phyloP scores from a whole-genome alignment of 2,888 invertebrate genomes.

The Drosophila differens region DNA sequence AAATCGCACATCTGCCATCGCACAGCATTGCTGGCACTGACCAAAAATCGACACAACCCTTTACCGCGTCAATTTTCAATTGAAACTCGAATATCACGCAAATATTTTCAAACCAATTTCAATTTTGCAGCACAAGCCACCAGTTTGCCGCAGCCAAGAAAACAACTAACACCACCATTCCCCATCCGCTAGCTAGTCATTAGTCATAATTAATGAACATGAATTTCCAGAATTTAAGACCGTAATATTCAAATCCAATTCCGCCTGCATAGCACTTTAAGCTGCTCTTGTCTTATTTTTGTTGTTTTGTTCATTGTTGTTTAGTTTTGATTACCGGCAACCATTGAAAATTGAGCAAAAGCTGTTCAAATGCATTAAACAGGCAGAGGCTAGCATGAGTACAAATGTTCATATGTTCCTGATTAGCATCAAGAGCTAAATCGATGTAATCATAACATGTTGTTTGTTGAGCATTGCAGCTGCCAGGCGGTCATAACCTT shows the following conservation, averaged over 20 bases:
- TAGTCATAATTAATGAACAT: slow-evolving; percentile 74
- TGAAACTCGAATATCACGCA: slow-evolving; percentile 74
- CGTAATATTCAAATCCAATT: slow-evolving; percentile 41
- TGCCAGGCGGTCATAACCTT: slow-evolving; percentile 24
- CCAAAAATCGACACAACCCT: slow-evolving; percentile 35
- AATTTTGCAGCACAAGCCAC: slow-evolving; percentile 65
- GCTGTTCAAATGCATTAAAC: not conserved
- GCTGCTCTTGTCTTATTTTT: slow-evolving; percentile 14
- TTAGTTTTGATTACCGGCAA: not conserved
- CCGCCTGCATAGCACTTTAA: slow-evolving; percentile 38
- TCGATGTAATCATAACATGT: not conserved
- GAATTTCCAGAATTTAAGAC: slow-evolving; percentile 56
- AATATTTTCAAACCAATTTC: slow-evolving; percentile 76
- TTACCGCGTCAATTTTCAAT: slow-evolving; percentile 68
- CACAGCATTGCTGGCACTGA: not conserved
- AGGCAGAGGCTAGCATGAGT: not conserved
- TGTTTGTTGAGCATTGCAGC: slow-evolving; percentile 22
- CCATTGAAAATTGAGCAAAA: not conserved
- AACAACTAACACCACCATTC: not conserved
- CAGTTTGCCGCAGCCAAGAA: not conserved
- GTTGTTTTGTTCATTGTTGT: not conserved
- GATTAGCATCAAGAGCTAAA: not conserved
- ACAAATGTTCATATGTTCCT: not conserved
- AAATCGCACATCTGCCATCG: slow-evolving; percentile 30
- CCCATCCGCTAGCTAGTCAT: slow-evolving; percentile 23